Conservation (phyloP, 2,113 vertebrate species). For the Gambusia affinis region DNA sequence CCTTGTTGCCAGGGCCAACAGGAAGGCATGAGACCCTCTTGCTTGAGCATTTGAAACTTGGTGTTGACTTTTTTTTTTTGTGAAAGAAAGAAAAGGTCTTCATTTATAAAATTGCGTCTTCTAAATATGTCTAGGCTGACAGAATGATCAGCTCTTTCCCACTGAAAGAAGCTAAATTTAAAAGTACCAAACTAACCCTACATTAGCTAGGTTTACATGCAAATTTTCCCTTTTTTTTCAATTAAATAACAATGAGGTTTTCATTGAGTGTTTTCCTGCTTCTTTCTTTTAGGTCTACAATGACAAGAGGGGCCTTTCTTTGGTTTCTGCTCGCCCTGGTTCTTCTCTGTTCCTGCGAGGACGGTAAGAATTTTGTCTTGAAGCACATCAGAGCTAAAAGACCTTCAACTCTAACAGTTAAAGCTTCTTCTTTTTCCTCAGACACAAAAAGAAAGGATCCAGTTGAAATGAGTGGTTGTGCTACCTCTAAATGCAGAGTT, state of each 20-base stretch:
- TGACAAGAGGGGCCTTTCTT: slow-evolving; percentile 83
- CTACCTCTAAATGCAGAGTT: background rate
- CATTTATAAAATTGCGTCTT: slow-evolving; percentile 43
- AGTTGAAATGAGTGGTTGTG: background rate
- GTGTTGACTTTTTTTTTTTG: slow-evolving; percentile 72
- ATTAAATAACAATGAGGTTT: background rate
- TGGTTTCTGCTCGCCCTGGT: slow-evolving; percentile 83
- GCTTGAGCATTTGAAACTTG: slow-evolving; percentile 79
- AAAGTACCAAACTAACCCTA: background rate
- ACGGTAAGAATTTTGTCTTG: slow-evolving; percentile 82
- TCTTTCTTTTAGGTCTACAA: slow-evolving; percentile 75
- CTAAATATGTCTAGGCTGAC: slow-evolving; percentile 22
- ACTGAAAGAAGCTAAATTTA: slow-evolving; percentile 6
- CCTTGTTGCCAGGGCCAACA: slow-evolving; percentile 83
- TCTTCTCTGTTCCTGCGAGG: slow-evolving; percentile 81
- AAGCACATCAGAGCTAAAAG: slow-evolving; percentile 24
- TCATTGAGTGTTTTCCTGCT: slow-evolving; percentile 5
- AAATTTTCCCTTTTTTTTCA: background rate
- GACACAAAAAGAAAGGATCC: slow-evolving; percentile 1
- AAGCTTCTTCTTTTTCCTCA: background rate
- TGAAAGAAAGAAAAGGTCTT: slow-evolving; percentile 63
- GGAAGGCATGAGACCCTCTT: slow-evolving; percentile 82
- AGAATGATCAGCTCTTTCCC: slow-evolving; percentile 17
- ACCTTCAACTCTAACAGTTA: background rate
- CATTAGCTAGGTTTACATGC: background rate